Percentiles rank a stretch among this genome's conserved stretches.
Evolutionary conservation across 2,797 vertebrate genomes (phyloP).

Genomic region (Natrix natrix): DNA sequence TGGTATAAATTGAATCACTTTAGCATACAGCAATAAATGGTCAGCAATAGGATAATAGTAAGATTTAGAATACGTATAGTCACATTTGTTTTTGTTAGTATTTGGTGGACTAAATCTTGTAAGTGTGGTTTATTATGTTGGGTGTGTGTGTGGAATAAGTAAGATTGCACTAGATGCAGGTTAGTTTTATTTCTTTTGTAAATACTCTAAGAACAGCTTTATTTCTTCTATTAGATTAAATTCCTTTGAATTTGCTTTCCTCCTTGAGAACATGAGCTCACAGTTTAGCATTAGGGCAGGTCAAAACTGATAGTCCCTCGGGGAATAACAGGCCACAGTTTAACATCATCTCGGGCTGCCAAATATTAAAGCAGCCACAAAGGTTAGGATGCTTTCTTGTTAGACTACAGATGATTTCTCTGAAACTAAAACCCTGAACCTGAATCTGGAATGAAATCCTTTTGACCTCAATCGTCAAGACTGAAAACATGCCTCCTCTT

Average conservation of each 20-base stretch:
- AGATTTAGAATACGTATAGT: neutral
- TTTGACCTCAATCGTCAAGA: neutral
- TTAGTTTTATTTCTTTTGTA: neutral
- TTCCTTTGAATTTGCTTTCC: neutral
- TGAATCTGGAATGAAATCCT: neutral
- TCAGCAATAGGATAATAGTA: neutral
- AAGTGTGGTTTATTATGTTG: neutral
- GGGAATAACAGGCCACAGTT: neutral
- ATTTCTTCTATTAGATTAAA: neutral
- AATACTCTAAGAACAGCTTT: neutral
- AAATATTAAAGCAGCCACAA: neutral
- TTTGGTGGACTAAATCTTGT: neutral
- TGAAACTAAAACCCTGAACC: neutral
- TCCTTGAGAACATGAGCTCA: neutral
- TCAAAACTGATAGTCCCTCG: neutral
- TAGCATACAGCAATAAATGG: neutral
- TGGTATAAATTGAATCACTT: neutral
- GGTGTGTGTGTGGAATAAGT: rapidly evolving
- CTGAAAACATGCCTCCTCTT: neutral
- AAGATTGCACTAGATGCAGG: neutral
- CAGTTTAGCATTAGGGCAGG: neutral
- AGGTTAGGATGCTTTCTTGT: neutral
- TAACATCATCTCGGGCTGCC: neutral
- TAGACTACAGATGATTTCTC: neutral
- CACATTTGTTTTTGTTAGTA: neutral